These are phyloP conservation scores for Drepana falcataria DNA, from an alignment of 2,888 invertebrate species.

Conservation along the genomic window DNA sequence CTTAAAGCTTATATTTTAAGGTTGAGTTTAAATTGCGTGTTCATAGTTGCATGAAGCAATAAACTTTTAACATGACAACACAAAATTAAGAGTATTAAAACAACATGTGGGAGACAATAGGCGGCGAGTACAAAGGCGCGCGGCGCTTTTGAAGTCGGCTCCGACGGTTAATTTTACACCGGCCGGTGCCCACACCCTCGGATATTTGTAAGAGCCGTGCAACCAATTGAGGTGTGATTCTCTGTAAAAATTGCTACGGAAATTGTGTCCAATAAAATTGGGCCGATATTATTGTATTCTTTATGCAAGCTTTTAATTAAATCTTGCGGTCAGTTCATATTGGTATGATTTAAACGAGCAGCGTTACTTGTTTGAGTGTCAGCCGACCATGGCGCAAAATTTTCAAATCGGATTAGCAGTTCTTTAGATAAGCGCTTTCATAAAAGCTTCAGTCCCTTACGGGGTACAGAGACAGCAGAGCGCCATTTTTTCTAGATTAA, in stretches of 20 bases:
- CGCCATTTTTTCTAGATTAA: no score
- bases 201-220: slow-evolving; percentile 13
- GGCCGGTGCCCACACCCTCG: slow-evolving; percentile 31
- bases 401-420: no score
- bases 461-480: no score
- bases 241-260: slow-evolving; percentile 3
- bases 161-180: slow-evolving; percentile 60
- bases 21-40: slow-evolving; percentile 18
- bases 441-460: no score
- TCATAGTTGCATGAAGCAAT: slow-evolving; percentile 33
- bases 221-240: slow-evolving; percentile 26
- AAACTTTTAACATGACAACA: slow-evolving; percentile 73
- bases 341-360: no score
- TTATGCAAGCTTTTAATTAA: no score
- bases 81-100: slow-evolving; percentile 68
- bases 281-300: no score
- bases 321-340: no score
- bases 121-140: slow-evolving; percentile 58
- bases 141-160: slow-evolving; percentile 58
- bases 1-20: slow-evolving; percentile 21
- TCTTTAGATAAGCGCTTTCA: no score
- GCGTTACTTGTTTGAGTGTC: no score
- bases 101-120: slow-evolving; percentile 71
- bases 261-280: no score
- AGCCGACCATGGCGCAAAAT: no score